These are phyloP conservation scores for Stenopsyche tienmushanensis DNA, from an alignment of 1,140 invertebrate genomes.

Conservation along the genomic window DNA sequence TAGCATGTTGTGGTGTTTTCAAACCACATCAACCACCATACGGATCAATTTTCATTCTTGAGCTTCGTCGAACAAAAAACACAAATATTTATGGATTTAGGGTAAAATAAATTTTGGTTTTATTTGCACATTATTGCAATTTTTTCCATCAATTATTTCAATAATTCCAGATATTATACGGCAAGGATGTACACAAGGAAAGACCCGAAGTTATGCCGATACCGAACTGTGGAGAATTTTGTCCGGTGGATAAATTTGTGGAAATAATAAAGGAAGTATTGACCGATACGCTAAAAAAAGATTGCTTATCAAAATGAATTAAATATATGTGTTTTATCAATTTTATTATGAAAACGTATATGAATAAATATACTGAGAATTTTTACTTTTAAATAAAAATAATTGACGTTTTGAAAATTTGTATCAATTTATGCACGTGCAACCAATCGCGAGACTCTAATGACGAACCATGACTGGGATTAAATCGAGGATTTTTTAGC, in stretches of 20 bases:
- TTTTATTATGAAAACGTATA: no score
- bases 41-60: constrained; percentile 53
- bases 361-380: no score
- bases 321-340: no score
- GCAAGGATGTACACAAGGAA: constrained; percentile 36
- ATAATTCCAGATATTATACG: constrained; percentile 43
- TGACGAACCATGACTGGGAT: no score
- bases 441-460: no score
- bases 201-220: constrained; percentile 42
- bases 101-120: constrained; percentile 13
- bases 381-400: no score
- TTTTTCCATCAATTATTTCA: not conserved
- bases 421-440: no score
- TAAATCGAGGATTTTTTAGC: no score
- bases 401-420: no score
- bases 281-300: constrained; percentile 32
- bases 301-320: constrained; percentile 28
- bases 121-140: not conserved
- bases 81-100: constrained; percentile 30
- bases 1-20: constrained; percentile 64
- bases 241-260: constrained; percentile 46
- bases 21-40: constrained; percentile 59
- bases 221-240: constrained; percentile 44
- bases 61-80: constrained; percentile 44
- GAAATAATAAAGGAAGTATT: constrained; percentile 43